Base-by-base conservation (phyloP, 2,888 invertebrate genomes). In the Mesodorylaimus sp. region DNA sequence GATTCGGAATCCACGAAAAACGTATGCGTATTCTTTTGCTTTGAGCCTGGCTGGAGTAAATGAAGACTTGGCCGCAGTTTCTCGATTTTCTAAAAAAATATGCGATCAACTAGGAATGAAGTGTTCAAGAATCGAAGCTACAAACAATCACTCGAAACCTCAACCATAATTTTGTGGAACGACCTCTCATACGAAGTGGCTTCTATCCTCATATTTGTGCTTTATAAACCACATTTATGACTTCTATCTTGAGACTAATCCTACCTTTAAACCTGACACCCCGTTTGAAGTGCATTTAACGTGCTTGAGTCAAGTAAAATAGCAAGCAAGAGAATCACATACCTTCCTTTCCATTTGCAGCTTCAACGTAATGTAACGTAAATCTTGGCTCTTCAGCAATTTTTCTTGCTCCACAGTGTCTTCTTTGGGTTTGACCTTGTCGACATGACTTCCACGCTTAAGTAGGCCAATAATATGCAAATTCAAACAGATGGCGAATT, bases 291-390 rank as follows among this genome's bases (percentile, higher is more conserved):
- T n/a, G n/a, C n/a, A n/a, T n/a, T n/a, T n/a, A n/a, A n/a, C n/a
- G n/a, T 10, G 7, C 32, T 32, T 32, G 7, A 32, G 16, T 10
- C 7, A 32, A 10, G 16, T 16, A 32, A 32, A 32, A 32, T 16
- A 16, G 7, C 7, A 32, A 7, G 10, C 36, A 41, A 2, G 5
- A 23, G 23, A 24, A 25, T 55, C 7, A 61, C 58, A 2, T 57
- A 64, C 60, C 54, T 60, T 61, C 26, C 55, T 56, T 50, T 64
- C 64, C 43, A 56, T 50, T 21, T 55, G 51, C 19, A 62, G 54
- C 43, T 88, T 88, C 74, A 81, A 82, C 32, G 78, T 75, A 16
- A 95, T 75, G 60, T 95, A 97, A 58, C 82, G 83, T 7, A 87
- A 70, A 68, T 95, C 91, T 68, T 88, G 89, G 0, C 83, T 81